These are phyloP conservation scores for Zalophus californianus DNA, from an alignment of 2,797 vertebrate species.

Conservation along the genomic window DNA sequence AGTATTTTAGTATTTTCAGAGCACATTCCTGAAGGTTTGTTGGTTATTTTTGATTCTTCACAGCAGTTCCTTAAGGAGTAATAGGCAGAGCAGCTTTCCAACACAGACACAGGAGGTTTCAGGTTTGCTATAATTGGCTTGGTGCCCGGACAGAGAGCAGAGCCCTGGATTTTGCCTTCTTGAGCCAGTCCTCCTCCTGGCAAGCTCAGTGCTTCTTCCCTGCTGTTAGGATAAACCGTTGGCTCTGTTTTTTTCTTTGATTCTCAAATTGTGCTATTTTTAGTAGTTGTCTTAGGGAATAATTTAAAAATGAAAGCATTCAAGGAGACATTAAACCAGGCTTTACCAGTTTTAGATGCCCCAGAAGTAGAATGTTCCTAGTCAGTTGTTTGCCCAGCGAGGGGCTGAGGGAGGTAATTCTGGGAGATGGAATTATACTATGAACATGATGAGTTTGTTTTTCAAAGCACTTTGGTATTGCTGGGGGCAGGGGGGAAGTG, in stretches of 20 bases:
- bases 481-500: not conserved
- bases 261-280: not conserved
- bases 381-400: not conserved
- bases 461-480: not conserved
- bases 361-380: not conserved
- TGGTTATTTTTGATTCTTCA: not conserved
- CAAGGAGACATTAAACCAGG: not conserved
- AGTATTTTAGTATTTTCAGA: conserved; percentile 42
- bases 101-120: not conserved
- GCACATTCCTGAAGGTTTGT: not conserved
- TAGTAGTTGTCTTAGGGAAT: not conserved
- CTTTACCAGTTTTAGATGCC: not conserved
- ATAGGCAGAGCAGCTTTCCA: not conserved
- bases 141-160: not conserved
- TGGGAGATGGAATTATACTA: not conserved
- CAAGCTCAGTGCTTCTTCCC: not conserved
- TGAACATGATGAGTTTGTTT: not conserved
- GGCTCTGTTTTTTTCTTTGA: not conserved
- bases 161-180: not conserved
- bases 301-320: conserved; percentile 13
- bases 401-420: not conserved
- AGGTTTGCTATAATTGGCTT: not conserved
- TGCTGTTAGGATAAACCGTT: not conserved
- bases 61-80: not conserved
- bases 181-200: not conserved